These are phyloP conservation scores for Antennarius maculatus DNA, from an alignment of 2,797 vertebrate species.

Conservation along the genomic window DNA sequence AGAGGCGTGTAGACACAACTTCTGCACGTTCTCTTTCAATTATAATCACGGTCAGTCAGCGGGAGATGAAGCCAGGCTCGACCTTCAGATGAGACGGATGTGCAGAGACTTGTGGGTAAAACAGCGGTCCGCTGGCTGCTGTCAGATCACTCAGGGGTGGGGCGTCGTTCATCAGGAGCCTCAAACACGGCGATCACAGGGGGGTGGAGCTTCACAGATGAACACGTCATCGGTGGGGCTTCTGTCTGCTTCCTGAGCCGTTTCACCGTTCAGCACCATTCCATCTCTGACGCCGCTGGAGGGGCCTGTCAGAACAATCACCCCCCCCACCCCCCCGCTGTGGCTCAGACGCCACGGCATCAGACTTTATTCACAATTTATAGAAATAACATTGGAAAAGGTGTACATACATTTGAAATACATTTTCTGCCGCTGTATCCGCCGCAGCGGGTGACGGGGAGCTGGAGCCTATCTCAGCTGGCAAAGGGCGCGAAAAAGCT, in stretches of 20 bases:
- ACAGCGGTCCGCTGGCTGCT: constrained; percentile 71
- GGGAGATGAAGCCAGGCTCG: constrained; percentile 61
- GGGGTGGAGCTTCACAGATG: background rate
- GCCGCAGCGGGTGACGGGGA: too few species aligned
- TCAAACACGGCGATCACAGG: constrained; percentile 10
- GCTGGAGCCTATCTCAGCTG: too few species aligned
- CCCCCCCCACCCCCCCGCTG: constrained; percentile 72
- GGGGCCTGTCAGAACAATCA: constrained; percentile 83
- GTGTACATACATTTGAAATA: too few species aligned
- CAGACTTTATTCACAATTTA: too few species aligned
- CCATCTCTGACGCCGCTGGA: constrained; percentile 71
- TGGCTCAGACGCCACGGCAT: constrained; percentile 64
- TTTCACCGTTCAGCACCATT: constrained; percentile 69
- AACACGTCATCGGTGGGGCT: constrained; percentile 24
- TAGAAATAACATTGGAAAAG: too few species aligned
- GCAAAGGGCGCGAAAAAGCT: too few species aligned
- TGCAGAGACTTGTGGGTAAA: constrained; percentile 74
- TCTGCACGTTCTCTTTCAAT: constrained; percentile 72
- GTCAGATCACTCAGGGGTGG: constrained; percentile 71
- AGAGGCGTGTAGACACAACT: constrained; percentile 59
- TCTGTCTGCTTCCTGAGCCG: constrained; percentile 46
- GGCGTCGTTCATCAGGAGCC: constrained; percentile 28
- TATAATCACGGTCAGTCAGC: constrained; percentile 75
- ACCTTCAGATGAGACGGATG: constrained; percentile 67
- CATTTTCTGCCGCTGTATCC: too few species aligned